These are phyloP conservation scores for Globia sparganii DNA, from an alignment of 2,888 invertebrate genomes.

Conservation along the genomic window DNA sequence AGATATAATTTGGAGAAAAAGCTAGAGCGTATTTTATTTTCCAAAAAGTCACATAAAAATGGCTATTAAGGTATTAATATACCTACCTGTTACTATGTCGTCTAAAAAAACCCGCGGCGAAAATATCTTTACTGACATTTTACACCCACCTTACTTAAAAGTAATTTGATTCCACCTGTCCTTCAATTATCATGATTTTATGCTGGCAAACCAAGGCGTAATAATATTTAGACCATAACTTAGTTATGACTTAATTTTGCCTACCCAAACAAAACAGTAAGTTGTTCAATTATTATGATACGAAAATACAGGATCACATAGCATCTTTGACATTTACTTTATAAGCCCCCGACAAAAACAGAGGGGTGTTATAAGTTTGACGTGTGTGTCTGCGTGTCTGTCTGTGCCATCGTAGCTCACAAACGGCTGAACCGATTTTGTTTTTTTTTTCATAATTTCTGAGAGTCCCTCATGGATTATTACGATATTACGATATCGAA, in stretches of 20 bases:
- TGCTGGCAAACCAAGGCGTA: constrained; percentile 5
- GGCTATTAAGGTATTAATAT: background rate
- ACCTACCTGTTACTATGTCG: background rate
- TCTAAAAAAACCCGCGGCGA: background rate
- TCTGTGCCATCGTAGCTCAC: too few species aligned
- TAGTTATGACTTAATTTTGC: constrained; percentile 18
- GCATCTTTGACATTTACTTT: too few species aligned
- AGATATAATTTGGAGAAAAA: background rate
- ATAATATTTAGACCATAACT: constrained; percentile 32
- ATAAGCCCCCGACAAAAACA: too few species aligned
- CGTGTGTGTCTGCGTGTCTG: too few species aligned
- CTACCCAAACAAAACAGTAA: background rate
- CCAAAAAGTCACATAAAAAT: background rate
- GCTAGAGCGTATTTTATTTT: background rate
- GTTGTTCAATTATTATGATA: too few species aligned
- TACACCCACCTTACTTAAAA: background rate
- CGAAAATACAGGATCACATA: too few species aligned
- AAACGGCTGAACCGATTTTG: too few species aligned
- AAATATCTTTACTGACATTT: background rate
- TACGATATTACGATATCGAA: background rate
- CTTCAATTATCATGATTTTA: constrained; percentile 17
- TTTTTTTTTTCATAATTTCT: constrained; percentile 2
- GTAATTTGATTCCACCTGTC: background rate
- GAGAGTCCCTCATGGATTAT: background rate
- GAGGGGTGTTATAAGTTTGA: too few species aligned